phyloP scores from a whole-genome alignment of 1,140 invertebrate species.

The Reticulitermes speratus region DNA sequence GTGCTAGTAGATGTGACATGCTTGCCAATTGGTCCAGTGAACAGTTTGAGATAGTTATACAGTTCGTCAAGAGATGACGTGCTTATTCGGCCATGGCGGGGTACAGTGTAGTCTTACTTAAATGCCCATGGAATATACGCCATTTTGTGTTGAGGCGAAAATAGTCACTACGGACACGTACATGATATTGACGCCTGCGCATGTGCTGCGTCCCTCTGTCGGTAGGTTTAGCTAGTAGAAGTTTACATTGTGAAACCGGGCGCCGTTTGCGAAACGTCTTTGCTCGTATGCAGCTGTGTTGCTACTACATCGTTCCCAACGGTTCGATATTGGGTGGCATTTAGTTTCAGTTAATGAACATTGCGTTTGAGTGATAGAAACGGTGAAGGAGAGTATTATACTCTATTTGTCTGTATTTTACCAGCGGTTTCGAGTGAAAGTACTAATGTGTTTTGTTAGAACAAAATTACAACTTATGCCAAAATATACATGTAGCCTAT shows the following conservation, averaged over 20 bases:
- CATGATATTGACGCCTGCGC: neutral
- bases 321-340: neutral
- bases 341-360: neutral
- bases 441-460: neutral
- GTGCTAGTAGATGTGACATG: no score
- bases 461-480: neutral
- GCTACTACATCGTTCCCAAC: neutral
- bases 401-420: neutral
- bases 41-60: no score
- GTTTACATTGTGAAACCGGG: neutral
- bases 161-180: neutral
- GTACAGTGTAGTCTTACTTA: neutral
- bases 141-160: neutral
- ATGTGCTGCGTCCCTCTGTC: neutral
- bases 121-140: neutral
- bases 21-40: no score
- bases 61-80: no score
- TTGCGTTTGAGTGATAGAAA: neutral
- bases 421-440: neutral
- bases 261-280: neutral
- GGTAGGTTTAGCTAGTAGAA: neutral
- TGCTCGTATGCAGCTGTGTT: neutral
- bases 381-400: neutral
- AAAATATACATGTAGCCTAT: neutral
- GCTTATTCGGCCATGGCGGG: no score